A percentile compares a stretch with the other conserved stretches of the same genome.
Conservation (phyloP, 2,113 vertebrate species). For the Pogona vitticeps region DNA sequence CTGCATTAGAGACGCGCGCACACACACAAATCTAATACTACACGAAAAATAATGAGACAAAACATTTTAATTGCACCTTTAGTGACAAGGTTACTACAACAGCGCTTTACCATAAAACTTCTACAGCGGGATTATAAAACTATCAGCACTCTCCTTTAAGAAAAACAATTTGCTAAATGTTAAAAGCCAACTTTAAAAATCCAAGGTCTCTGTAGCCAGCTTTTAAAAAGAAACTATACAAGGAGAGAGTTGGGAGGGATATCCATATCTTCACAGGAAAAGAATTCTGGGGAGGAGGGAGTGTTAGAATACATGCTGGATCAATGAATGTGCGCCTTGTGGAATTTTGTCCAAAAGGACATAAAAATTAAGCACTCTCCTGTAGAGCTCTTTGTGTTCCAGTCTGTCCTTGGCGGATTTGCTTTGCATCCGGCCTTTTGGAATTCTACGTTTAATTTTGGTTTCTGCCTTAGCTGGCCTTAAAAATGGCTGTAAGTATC, state of each 20-base stretch:
- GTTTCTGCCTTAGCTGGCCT: neutral
- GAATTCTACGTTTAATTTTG: neutral
- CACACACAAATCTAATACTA: slow-evolving; percentile 53
- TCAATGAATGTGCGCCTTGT: slow-evolving; percentile 18
- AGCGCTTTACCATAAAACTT: slow-evolving; percentile 55
- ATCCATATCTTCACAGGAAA: neutral
- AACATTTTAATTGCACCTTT: slow-evolving; percentile 68
- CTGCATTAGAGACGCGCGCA: slow-evolving; percentile 58
- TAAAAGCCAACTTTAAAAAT: slow-evolving; percentile 30
- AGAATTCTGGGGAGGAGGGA: slow-evolving; percentile 18
- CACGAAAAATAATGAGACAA: slow-evolving; percentile 64
- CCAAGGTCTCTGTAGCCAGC: slow-evolving; percentile 30
- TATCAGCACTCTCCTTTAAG: slow-evolving; percentile 57
- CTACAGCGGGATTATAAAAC: slow-evolving; percentile 39
- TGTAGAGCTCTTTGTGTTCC: neutral
- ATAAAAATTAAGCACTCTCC: slow-evolving; percentile 1
- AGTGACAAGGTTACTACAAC: slow-evolving; percentile 67
- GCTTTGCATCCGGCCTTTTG: neutral
- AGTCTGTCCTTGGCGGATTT: neutral
- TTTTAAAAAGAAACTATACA: slow-evolving; percentile 9
- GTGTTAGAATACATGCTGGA: slow-evolving; percentile 32
- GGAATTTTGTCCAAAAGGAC: slow-evolving; percentile 23
- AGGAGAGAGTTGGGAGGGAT: neutral
- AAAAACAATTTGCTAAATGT: slow-evolving; percentile 48
- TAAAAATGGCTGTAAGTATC: neutral